A percentile compares a stretch with the other conserved stretches of the same genome.
phyloP scores from a whole-genome alignment of 1,140 invertebrate genomes.

The Amphibalanus amphitrite region DNA sequence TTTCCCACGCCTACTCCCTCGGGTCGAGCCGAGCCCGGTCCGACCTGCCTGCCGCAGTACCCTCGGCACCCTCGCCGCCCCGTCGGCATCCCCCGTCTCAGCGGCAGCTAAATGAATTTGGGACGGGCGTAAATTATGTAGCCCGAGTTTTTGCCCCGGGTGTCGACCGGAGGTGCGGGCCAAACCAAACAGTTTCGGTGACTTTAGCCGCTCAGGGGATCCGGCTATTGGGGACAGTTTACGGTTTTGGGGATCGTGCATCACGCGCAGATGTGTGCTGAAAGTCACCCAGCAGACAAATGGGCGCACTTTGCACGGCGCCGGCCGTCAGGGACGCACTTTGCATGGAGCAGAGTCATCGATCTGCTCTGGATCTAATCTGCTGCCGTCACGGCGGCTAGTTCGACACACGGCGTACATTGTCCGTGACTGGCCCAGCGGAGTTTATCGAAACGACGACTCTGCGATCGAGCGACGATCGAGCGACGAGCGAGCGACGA shows the following conservation, averaged over 20 bases:
- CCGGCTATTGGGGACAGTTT: neutral
- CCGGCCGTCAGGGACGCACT: too few species aligned
- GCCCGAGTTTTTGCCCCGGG: neutral
- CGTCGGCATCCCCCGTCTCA: neutral
- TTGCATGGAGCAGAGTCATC: too few species aligned
- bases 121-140: neutral
- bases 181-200: neutral
- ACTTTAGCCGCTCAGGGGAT: neutral
- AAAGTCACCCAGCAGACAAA: neutral
- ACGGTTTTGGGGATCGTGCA: neutral
- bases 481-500: neutral
- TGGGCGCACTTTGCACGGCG: too few species aligned
- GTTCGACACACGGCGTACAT: neutral
- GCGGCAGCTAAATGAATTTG: neutral
- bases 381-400: too few species aligned
- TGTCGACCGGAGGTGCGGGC: too few species aligned
- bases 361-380: too few species aligned
- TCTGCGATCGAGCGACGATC: neutral
- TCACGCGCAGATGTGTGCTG: neutral
- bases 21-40: too few species aligned
- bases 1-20: neutral
- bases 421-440: neutral
- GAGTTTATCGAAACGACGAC: too few species aligned
- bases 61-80: neutral
- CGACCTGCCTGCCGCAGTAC: too few species aligned